phyloP scores from a whole-genome alignment of 2,113 vertebrate species.

The Puma concolor region DNA sequence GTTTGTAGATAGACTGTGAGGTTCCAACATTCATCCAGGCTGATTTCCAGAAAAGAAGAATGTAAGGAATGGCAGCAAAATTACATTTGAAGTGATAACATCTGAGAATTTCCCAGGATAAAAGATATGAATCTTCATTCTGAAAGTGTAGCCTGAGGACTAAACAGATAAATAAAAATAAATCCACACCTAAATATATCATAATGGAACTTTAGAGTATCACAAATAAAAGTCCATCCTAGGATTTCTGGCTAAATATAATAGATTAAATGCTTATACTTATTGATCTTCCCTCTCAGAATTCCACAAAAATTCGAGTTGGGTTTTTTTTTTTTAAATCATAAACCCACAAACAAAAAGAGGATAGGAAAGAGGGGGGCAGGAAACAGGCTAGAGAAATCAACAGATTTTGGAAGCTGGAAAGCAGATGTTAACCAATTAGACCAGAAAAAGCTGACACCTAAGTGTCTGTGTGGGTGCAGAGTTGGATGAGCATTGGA shows the following conservation, averaged over 20 bases:
- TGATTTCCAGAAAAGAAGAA: not conserved
- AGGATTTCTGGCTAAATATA: not conserved
- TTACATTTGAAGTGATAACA: not conserved
- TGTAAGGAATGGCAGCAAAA: not conserved
- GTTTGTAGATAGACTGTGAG: not conserved
- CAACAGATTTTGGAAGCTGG: not conserved
- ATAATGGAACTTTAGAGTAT: not conserved
- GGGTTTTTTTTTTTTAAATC: not conserved
- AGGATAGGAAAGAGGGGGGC: not conserved
- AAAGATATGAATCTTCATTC: not conserved
- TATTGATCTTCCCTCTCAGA: not conserved
- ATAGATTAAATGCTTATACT: not conserved
- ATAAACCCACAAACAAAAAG: not conserved
- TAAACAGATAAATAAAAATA: not conserved
- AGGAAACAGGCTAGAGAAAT: not conserved
- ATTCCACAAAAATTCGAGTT: not conserved
- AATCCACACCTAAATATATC: not conserved
- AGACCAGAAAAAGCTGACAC: not conserved
- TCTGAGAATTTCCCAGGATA: not conserved
- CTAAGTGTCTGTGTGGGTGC: not conserved
- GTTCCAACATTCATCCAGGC: not conserved
- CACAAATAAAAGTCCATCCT: not conserved
- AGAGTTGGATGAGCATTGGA: not conserved
- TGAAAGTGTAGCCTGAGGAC: not conserved
- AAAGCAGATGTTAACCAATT: not conserved